Conservation (phyloP, 92 coral and sea anemone genomes). For the Epizoanthus illoricatus region DNA sequence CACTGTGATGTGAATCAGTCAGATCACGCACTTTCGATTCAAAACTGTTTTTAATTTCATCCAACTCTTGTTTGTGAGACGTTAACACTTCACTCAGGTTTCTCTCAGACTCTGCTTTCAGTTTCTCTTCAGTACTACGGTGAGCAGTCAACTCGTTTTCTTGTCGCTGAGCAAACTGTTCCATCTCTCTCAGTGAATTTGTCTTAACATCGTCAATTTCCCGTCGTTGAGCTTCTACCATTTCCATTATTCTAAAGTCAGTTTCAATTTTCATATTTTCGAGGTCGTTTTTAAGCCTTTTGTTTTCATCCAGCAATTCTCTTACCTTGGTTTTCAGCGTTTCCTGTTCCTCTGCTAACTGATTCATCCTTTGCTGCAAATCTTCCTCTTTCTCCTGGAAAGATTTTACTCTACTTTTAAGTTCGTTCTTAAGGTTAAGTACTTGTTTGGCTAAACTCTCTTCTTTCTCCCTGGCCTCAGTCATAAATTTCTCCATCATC, state of each 20-base stretch:
- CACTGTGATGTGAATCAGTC: slow-evolving; percentile 57
- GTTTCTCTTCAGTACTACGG: slow-evolving; percentile 45
- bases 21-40: slow-evolving; percentile 76
- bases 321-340: slow-evolving; percentile 70
- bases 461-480: slow-evolving; percentile 90
- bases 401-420: slow-evolving; percentile 59
- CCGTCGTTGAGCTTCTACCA: slow-evolving; percentile 79
- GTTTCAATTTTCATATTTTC: slow-evolving; percentile 67
- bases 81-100: slow-evolving; percentile 57
- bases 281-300: slow-evolving; percentile 65
- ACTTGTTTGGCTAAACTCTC: slow-evolving; percentile 70
- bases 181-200: slow-evolving; percentile 69
- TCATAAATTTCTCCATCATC: slow-evolving; percentile 71
- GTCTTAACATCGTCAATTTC: slow-evolving; percentile 73
- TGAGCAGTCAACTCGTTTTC: slow-evolving; percentile 59
- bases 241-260: slow-evolving; percentile 78
- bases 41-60: slow-evolving; percentile 73
- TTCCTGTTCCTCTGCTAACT: slow-evolving; percentile 69
- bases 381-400: slow-evolving; percentile 69
- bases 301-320: slow-evolving; percentile 78
- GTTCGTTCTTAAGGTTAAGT: slow-evolving; percentile 66
- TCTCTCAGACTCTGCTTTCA: slow-evolving; percentile 65
- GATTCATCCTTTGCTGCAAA: slow-evolving; percentile 54
- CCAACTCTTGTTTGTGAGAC: slow-evolving; percentile 61
- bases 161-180: slow-evolving; percentile 75